Evolutionary conservation across 2,888 invertebrate species (phyloP), one percentile per base, ranked within the genome.

Genomic region (Scaptomyza parva): DNA sequence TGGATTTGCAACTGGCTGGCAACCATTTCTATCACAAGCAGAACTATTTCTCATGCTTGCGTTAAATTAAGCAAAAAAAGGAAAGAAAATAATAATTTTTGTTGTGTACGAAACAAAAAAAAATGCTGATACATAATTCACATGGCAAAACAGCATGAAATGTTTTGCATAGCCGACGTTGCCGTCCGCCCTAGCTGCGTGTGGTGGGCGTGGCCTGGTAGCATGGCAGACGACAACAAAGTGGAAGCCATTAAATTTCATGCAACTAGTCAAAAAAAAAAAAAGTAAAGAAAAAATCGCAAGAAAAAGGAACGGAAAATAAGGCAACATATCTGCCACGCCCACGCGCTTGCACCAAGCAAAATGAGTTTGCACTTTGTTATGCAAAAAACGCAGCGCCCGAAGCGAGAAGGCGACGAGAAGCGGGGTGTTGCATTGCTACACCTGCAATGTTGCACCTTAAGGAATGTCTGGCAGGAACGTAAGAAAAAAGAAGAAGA

Each of bases 281-380:
- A 9, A 14, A 2, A 54, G n/a, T n/a, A n/a, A n/a, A n/a, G n/a
- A n/a, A 0, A 43, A 28, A 39, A 61, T 43, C 24, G 50, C 18
- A 39, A 30, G n/a, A n/a, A 54, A 50, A 37, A 22, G 12, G 18
- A 48, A 41, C 40, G 40, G 40, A 12, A 47, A 47, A 47, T 47
- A 53, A 57, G 43, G 83, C 44, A 64, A 71, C 62, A 75, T 78
- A 81, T 66, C 74, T 76, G 86, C 85, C 86, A 88, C 84, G 86
- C 84, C 84, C 88, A 84, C 81, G 68, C 64, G 76, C 76, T 82
- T 76, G 88, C 74, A 75, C 22, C 74, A 55, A 50, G 18, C 69
- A 80, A 86, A 85, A 88, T 88, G 88, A 86, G 88, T 85, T 86
- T 79, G 88, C 88, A 88, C 87, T 85, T 88, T 88, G 85, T 81